Conservation (phyloP, 2,113 vertebrate species). For the Rhabdornis inornatus region DNA sequence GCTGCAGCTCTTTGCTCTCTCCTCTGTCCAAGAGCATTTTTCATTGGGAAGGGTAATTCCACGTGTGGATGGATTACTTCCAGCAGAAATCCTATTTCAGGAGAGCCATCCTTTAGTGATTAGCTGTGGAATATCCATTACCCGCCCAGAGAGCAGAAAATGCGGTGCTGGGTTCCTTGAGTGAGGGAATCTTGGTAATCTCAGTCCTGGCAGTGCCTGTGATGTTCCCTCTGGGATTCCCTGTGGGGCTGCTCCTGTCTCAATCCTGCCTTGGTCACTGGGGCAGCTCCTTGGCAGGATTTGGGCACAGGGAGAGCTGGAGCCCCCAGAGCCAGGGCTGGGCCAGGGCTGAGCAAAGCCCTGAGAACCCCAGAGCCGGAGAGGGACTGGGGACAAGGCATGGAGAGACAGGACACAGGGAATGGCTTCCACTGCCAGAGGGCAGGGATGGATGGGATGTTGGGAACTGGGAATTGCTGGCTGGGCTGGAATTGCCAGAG, state of each 20-base stretch:
- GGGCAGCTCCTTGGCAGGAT: background rate
- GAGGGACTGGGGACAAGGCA: background rate
- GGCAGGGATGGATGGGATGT: background rate
- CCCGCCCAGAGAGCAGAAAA: background rate
- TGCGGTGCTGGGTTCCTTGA: background rate
- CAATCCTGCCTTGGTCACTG: fast-evolving
- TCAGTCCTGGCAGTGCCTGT: background rate
- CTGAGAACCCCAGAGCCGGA: background rate
- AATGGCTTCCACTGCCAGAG: background rate
- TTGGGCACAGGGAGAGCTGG: no score
- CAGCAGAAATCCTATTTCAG: background rate
- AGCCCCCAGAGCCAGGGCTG: background rate
- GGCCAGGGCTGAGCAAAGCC: no score
- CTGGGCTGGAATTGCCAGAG: background rate
- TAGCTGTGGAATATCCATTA: background rate
- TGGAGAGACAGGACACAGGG: background rate
- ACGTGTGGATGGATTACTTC: no score
- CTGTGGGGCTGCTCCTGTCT: background rate
- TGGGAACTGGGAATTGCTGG: background rate
- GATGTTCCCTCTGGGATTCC: background rate
- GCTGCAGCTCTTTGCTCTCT: no score
- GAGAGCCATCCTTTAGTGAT: background rate
- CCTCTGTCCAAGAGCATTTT: no score
- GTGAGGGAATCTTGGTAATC: background rate
- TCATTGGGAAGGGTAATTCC: no score